phyloP scores from a whole-genome alignment of 2,888 invertebrate species.

The Meliscaeva auricollis region DNA sequence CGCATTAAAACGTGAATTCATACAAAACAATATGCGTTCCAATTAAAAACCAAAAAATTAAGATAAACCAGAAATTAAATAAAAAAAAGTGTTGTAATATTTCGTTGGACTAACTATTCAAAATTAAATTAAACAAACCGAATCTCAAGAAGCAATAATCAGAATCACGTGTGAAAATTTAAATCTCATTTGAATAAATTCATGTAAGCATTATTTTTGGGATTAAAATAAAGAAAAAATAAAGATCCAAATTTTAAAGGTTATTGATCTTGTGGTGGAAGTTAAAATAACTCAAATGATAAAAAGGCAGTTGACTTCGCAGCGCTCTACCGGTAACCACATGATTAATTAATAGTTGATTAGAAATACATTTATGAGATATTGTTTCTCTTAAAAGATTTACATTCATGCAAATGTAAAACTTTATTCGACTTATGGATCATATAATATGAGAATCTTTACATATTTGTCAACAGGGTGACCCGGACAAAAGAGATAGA shows the following conservation, averaged over 20 bases:
- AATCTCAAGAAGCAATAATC: too few species aligned
- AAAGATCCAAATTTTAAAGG: not conserved
- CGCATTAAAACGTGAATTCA: not conserved
- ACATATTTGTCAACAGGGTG: not conserved
- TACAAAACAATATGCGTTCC: not conserved
- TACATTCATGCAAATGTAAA: not conserved
- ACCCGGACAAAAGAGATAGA: not conserved
- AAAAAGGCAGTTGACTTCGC: not conserved
- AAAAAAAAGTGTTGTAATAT: not conserved
- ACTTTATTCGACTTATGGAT: not conserved
- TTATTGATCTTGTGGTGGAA: not conserved
- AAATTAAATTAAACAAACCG: not conserved
- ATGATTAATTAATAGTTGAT: constrained; percentile 1
- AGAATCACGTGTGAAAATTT: too few species aligned
- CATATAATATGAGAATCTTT: not conserved
- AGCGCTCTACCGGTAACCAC: not conserved
- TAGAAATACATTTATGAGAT: not conserved
- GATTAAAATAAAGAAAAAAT: not conserved
- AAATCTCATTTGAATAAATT: constrained; percentile 1
- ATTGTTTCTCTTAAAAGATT: not conserved
- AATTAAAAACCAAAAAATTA: not conserved
- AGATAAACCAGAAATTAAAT: not conserved
- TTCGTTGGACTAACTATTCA: not conserved
- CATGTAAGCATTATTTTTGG: not conserved
- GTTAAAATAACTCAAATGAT: not conserved